Conservation (phyloP, 1,140 invertebrate species). For the Heliconius nattereri region DNA sequence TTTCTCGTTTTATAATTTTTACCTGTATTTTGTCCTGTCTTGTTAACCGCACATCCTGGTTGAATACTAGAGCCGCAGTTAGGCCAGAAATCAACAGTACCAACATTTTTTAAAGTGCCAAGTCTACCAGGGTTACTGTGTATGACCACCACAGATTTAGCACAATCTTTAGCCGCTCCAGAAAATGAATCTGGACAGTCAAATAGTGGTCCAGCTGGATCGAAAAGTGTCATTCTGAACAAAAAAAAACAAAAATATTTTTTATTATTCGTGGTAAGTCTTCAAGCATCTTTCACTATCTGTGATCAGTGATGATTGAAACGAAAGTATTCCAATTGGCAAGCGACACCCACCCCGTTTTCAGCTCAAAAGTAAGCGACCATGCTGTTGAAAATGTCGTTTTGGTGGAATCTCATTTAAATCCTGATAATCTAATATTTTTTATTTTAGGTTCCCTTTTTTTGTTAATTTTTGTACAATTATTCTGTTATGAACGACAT, state of each 20-base stretch:
- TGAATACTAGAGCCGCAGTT: slow-evolving; percentile 28
- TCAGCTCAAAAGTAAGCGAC: no score
- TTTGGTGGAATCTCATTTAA: no score
- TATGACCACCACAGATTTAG: slow-evolving; percentile 71
- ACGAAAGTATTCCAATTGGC: no score
- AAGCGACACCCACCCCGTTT: no score
- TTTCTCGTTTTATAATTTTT: neutral
- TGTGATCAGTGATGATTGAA: no score
- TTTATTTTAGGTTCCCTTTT: no score
- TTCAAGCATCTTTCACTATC: neutral
- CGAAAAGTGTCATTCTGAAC: slow-evolving; percentile 45
- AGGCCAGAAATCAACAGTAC: slow-evolving; percentile 36
- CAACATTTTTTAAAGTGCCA: slow-evolving; percentile 42
- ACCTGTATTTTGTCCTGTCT: neutral
- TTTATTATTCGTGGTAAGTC: neutral
- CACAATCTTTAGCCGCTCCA: slow-evolving; percentile 46
- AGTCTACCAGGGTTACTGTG: slow-evolving; percentile 53
- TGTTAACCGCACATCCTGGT: slow-evolving; percentile 23
- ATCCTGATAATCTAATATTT: no score
- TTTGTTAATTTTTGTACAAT: no score
- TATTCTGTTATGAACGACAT: no score
- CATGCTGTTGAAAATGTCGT: no score
- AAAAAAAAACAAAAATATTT: neutral
- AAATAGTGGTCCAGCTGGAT: slow-evolving; percentile 45
- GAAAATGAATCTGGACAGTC: neutral